These are phyloP conservation scores for Halcyon senegalensis DNA, from an alignment of 2,113 vertebrate genomes.

Conservation along the genomic window DNA sequence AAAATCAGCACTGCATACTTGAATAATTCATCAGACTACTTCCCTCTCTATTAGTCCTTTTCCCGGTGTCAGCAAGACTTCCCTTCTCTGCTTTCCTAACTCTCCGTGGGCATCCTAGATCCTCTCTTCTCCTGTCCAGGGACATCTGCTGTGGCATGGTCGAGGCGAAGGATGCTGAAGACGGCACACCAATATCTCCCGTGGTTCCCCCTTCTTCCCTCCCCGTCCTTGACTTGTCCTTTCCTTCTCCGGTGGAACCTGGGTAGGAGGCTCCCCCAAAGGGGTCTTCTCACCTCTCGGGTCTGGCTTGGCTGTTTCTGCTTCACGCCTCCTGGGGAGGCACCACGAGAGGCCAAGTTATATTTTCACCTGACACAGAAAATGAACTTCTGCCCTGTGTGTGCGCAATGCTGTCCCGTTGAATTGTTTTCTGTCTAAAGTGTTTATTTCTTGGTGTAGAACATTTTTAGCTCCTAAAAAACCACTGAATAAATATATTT, in stretches of 20 bases:
- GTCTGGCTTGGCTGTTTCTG: neutral
- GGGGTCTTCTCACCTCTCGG: neutral
- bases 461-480: neutral
- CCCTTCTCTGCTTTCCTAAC: neutral
- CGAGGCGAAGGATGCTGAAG: neutral
- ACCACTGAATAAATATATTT: neutral
- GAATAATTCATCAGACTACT: neutral
- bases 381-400: slow-evolving; percentile 10
- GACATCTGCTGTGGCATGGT: neutral
- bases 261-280: neutral
- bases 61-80: neutral
- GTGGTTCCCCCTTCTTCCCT: neutral
- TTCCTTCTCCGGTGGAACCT: neutral
- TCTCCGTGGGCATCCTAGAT: neutral
- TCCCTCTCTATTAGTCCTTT: neutral
- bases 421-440: slow-evolving; percentile 34
- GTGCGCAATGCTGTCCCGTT: neutral
- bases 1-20: neutral
- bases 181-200: neutral
- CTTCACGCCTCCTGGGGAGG: neutral
- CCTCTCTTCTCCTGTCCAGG: neutral
- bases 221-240: neutral
- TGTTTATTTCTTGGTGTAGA: neutral
- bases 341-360: neutral
- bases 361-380: slow-evolving; percentile 1